Conservation (phyloP, 2,113 vertebrate species). For the Microtus ochrogaster region DNA sequence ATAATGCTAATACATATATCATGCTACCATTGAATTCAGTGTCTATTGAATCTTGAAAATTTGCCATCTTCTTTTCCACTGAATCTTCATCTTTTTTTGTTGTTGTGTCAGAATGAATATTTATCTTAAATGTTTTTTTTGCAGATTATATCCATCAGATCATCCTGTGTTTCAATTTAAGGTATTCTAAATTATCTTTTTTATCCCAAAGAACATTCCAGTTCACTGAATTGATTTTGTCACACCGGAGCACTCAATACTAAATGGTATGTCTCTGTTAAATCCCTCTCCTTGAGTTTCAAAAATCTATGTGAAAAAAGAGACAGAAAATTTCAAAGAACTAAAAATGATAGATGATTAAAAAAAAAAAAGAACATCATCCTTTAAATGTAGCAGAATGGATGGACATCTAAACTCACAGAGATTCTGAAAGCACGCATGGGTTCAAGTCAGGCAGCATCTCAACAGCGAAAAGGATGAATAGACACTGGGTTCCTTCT, state of each 20-base stretch:
- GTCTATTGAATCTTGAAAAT: not conserved
- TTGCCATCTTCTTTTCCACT: not conserved
- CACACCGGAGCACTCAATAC: not conserved
- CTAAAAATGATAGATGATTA: not conserved
- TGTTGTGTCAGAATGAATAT: not conserved
- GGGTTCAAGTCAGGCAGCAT: not conserved
- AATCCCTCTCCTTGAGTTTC: fast-evolving
- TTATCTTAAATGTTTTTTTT: not conserved
- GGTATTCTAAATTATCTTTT: not conserved
- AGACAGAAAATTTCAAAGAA: not conserved
- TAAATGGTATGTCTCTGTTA: not conserved
- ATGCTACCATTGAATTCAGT: not conserved
- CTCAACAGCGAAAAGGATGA: not conserved
- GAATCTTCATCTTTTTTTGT: not conserved
- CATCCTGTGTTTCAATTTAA: not conserved
- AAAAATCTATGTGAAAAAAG: too few species aligned
- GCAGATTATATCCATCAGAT: not conserved
- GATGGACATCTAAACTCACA: not conserved
- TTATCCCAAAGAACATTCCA: not conserved
- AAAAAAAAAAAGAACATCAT: too few species aligned
- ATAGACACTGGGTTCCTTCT: too few species aligned
- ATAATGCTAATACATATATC: too few species aligned
- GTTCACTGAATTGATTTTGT: not conserved
- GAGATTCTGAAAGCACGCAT: not conserved
- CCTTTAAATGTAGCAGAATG: not conserved